These are phyloP conservation scores for Drosophila conformis DNA, from an alignment of 2,888 invertebrate species.

Conservation along the genomic window DNA sequence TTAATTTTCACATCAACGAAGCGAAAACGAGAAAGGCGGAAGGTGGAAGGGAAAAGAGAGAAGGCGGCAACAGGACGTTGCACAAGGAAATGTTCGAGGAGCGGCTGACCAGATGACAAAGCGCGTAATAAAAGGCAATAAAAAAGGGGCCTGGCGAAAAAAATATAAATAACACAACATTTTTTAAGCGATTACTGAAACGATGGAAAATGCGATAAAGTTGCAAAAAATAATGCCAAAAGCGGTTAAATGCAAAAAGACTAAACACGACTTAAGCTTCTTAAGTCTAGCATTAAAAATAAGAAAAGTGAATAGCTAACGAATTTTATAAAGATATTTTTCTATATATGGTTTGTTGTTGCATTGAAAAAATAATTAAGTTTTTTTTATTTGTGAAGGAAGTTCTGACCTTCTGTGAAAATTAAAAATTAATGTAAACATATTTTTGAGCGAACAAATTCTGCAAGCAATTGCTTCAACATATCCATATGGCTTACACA, in stretches of 20 bases:
- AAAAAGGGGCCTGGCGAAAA: constrained; percentile 25
- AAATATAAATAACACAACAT: constrained; percentile 32
- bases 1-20: constrained; percentile 80
- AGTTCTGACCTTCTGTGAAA: neutral
- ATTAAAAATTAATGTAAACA: neutral
- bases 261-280: neutral
- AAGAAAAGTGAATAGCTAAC: neutral
- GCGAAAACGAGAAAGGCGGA: constrained; percentile 42
- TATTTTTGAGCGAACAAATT: neutral
- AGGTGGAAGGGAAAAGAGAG: neutral
- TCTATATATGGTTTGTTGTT: neutral
- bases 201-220: constrained; percentile 29
- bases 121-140: constrained; percentile 64
- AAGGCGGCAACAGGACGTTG: constrained; percentile 53
- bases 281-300: neutral
- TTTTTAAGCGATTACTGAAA: constrained; percentile 48
- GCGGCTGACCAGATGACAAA: constrained; percentile 64
- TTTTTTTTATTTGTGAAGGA: neutral
- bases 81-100: constrained; percentile 51
- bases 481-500: neutral
- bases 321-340: neutral
- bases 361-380: neutral
- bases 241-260: constrained; percentile 10
- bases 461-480: neutral
- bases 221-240: constrained; percentile 10